Conservation (phyloP, 2,888 invertebrate species). For the Coenonympha arcania region DNA sequence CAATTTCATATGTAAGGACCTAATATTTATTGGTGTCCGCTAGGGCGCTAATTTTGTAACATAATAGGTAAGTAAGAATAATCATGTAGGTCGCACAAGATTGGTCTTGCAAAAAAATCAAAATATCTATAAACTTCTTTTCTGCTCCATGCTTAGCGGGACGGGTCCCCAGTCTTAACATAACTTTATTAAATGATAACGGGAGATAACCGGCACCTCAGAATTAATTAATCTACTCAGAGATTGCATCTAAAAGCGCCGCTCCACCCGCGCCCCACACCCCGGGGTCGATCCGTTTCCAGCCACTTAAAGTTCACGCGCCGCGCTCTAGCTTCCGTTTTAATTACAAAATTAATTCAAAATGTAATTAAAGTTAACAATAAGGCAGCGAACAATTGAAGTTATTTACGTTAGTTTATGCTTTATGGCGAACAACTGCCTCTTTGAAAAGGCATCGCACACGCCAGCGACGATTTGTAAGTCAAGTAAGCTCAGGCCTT, state of each 20-base stretch:
- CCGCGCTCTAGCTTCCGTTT: conserved; percentile 75
- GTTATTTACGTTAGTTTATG: conserved; percentile 76
- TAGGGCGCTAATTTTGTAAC: too few species aligned
- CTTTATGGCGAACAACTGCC: conserved; percentile 40
- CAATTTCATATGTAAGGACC: too few species aligned
- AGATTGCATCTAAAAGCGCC: conserved; percentile 70
- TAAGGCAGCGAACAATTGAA: conserved; percentile 76
- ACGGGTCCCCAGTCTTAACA: conserved; percentile 36
- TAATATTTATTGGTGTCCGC: too few species aligned
- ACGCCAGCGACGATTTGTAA: conserved; percentile 5
- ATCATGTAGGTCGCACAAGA: too few species aligned
- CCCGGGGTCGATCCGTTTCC: conserved; percentile 68
- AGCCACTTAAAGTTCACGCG: conserved; percentile 75
- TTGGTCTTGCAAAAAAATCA: too few species aligned
- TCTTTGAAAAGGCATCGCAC: conserved; percentile 45
- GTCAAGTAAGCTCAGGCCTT: too few species aligned
- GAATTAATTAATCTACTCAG: conserved; percentile 75
- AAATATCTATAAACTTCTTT: not conserved
- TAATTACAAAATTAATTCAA: conserved; percentile 77
- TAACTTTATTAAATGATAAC: conserved; percentile 73
- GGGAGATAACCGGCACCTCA: conserved; percentile 73
- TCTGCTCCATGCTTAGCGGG: conserved; percentile 48
- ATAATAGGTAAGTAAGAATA: too few species aligned
- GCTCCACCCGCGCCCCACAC: conserved; percentile 29
- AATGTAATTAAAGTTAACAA: conserved; percentile 77